Evolutionary conservation across 2,113 vertebrate genomes (phyloP).

Genomic region (Solea solea): DNA sequence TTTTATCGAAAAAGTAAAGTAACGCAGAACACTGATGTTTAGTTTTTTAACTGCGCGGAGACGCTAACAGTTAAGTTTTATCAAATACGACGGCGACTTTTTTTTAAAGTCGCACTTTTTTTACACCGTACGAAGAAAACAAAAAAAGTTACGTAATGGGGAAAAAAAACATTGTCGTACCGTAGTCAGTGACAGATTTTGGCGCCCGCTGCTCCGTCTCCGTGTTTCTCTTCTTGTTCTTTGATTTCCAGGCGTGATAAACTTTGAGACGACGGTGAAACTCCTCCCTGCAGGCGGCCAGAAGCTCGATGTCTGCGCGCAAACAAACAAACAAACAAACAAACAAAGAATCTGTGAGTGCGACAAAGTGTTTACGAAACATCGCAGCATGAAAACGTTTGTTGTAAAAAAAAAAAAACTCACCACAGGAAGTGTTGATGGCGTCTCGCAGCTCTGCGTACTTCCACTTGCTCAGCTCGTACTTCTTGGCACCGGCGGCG

Average conservation of each 20-base stretch:
- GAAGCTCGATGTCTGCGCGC: conserved; percentile 91
- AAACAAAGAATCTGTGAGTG: not conserved
- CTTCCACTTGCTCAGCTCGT: conserved; percentile 98
- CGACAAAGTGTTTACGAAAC: no score
- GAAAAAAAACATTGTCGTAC: conserved; percentile 74
- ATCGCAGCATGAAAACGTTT: no score
- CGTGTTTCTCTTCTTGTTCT: conserved; percentile 95
- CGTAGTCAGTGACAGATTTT: conserved; percentile 93
- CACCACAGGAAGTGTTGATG: conserved; percentile 99
- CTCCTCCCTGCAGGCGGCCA: conserved; percentile 97
- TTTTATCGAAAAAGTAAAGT: no score
- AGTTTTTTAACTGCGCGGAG: no score
- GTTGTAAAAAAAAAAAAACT: conserved; percentile 39
- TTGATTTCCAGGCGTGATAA: conserved; percentile 98
- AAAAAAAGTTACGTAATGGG: rapidly evolving
- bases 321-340: not conserved
- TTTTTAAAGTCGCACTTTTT: no score
- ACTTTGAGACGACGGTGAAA: conserved; percentile 97
- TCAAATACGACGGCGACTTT: no score
- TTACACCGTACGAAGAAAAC: no score
- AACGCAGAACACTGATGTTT: no score
- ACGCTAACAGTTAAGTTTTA: no score
- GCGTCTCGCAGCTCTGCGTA: conserved; percentile 96
- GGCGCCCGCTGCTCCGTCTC: conserved; percentile 92
- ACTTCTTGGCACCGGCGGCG: conserved; percentile 88